Evolutionary conservation across 2,113 vertebrate species (phyloP), one percentile per base, ranked within the genome.

Genomic region (Hassar affinis): DNA sequence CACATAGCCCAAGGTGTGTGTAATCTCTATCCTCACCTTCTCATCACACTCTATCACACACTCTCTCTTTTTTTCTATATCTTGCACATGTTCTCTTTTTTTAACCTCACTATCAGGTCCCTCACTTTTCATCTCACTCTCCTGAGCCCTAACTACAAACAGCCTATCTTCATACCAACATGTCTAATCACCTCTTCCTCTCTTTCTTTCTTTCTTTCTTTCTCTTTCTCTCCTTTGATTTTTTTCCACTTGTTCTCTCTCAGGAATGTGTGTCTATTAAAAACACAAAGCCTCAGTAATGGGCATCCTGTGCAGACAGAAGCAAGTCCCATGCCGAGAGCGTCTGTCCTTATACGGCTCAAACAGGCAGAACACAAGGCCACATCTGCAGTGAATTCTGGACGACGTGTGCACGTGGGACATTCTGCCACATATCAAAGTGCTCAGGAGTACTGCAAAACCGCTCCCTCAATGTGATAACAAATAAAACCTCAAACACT

Each of bases 11-110:
- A 86, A 88, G 88, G 88, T 84, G 88, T 69, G 56, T 84, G 86
- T 87, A 89, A 91, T 91, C 89, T 90, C 77, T 75, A 87, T 87
- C 86, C 88, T 88, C 82, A 83, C 42, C 66, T 82, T 71, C 47
- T 27, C 49, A 79, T 38, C 68, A 38, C 42, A 79, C 64, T 54
- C 33, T 47, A 62, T 85, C 84, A 87, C 80, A 83, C 69, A 83
- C 82, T 27, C 69, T 47, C 45, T 51, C 71, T 81, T 81, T 81
- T 81, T 49, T 51, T n/a, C 45, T 25, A 56, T 33, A 51, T 54
- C 17, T 66, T 4, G 38, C 47, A 59, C 52, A 45, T 42, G 17
- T 33, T 54, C 27, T 20, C 51, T 20, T 76, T 76, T 74, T 76
- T 51, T 54, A 75, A 51, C 10, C 71, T 77, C 6, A n/a, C 33